Evolutionary conservation across 2,113 vertebrate species (phyloP), one percentile per base, ranked within the genome.

Genomic region (Butastur rufipennis): DNA sequence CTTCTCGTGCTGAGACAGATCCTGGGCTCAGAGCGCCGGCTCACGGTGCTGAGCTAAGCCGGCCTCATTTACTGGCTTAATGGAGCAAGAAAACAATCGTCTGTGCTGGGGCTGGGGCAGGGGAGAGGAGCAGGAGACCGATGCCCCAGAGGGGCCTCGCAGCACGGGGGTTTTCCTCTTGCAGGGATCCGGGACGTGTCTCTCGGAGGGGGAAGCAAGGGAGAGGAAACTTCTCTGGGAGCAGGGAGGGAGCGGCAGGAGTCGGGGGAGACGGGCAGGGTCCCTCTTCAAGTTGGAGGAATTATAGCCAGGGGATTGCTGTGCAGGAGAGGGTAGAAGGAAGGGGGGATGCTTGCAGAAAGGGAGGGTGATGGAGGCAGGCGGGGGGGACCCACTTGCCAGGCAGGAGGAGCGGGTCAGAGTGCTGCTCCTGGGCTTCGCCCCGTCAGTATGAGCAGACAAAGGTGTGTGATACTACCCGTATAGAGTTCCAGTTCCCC

Each of bases 1-100:
- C 73, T 74, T 77, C 22, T 86, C 45, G 31, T 87, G 31, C 53
- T 7, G 81, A 82, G 72, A 80, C 50, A 68, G 26, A 81, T 95
- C 94, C 86, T 94, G 91, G 66, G 43, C 72, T 88, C 55, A 52
- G 77, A 94, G 66, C 47, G 81, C 38, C 5, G 9, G 81, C 81
- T 91, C 75, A 53, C 2, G 16, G 77, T 88, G 26, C 85, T 96
- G 66, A 89, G 40, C 58, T 91, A 75, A 95, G 73, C 52, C 90
- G 59, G 68, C 83, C 81, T 96, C 93, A 94, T 97, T 95, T 95
- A 65, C 62, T 94, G 74, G 84, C 67, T 96, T 95, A 97, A 94
- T 62, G 45, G 66, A 95, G 86, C 95, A 94, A 74, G 74, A 67
- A 90, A 80, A 90, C 48, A 80, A 85, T 85, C 79, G 63, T 70